Percentiles rank a stretch among this genome's conserved stretches.
Conservation (phyloP, 2,797 vertebrate genomes). For the Melanotaenia trifasciata region DNA sequence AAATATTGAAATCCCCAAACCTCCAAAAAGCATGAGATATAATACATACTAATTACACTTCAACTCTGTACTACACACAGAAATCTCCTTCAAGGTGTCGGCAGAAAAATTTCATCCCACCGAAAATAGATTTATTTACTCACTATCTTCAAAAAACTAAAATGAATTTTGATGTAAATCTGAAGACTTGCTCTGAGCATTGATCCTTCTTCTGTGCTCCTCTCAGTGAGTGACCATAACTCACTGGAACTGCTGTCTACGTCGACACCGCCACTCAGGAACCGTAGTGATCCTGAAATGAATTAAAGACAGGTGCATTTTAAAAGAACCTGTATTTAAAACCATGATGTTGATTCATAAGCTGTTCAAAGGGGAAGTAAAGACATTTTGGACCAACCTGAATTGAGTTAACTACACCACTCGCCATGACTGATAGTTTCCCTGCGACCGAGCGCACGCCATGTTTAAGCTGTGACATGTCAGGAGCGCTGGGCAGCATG, state of each 20-base stretch:
- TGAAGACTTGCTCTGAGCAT: constrained; percentile 26
- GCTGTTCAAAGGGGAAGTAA: neutral
- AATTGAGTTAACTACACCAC: constrained; percentile 93
- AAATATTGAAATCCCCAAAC: constrained; percentile 40
- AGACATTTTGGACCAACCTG: constrained; percentile 84
- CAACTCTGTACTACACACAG: constrained; percentile 35
- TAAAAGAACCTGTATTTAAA: neutral
- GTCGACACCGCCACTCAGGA: constrained; percentile 65
- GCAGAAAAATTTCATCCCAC: constrained; percentile 11
- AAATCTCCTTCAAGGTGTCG: constrained; percentile 40
- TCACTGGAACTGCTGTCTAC: constrained; percentile 19
- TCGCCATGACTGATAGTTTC: constrained; percentile 94
- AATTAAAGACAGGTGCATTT: neutral
- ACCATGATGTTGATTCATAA: neutral
- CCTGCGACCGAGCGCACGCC: constrained; percentile 93
- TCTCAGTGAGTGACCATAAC: neutral
- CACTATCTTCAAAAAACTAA: neutral
- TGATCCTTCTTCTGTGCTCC: constrained; percentile 12
- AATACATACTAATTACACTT: constrained; percentile 45
- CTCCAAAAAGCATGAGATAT: constrained; percentile 42
- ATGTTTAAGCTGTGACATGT: constrained; percentile 94
- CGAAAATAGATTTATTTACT: constrained; percentile 44
- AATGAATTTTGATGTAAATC: constrained; percentile 8
- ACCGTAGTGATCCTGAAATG: constrained; percentile 82
- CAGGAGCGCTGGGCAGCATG: constrained; percentile 90